phyloP scores from a whole-genome alignment of 2,797 vertebrate species.

The Silurus lanzhouensis region DNA sequence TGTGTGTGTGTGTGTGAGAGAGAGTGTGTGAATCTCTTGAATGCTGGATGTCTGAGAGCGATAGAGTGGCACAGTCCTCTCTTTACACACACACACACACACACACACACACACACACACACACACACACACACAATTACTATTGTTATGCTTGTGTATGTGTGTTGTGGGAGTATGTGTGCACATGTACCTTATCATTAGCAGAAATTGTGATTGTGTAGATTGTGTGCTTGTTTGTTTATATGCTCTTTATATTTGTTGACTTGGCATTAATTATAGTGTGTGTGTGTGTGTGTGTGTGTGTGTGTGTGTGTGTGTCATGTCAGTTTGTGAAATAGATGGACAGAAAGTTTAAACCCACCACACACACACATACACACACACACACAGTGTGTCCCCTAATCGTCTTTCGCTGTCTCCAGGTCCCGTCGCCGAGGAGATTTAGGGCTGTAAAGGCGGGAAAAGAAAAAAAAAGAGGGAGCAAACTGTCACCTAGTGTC shows the following conservation, averaged over 20 bases:
- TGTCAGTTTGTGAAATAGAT: neutral
- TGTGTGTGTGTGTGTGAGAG: too few relatives aligned
- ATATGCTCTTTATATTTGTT: constrained; percentile 10
- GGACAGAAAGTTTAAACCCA: too few relatives aligned
- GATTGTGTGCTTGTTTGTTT: neutral
- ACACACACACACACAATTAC: too few relatives aligned
- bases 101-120: too few relatives aligned
- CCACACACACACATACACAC: constrained; percentile 7
- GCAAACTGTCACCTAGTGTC: constrained; percentile 38
- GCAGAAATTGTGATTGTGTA: neutral
- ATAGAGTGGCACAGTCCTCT: too few relatives aligned
- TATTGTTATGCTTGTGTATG: too few relatives aligned
- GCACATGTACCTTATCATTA: too few relatives aligned
- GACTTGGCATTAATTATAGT: neutral
- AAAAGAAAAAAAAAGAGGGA: neutral
- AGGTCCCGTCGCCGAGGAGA: constrained; percentile 22
- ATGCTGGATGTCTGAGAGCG: too few relatives aligned
- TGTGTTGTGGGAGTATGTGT: neutral
- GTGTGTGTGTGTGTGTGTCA: neutral
- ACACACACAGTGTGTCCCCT: constrained; percentile 45
- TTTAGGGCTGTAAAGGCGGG: constrained; percentile 44
- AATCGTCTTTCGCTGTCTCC: constrained; percentile 57
- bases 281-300: neutral
- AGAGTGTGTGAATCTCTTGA: too few relatives aligned
- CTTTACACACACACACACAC: too few relatives aligned